These are phyloP conservation scores for Nomada hirtipes DNA, from an alignment of 2,888 invertebrate species.

Conservation along the genomic window DNA sequence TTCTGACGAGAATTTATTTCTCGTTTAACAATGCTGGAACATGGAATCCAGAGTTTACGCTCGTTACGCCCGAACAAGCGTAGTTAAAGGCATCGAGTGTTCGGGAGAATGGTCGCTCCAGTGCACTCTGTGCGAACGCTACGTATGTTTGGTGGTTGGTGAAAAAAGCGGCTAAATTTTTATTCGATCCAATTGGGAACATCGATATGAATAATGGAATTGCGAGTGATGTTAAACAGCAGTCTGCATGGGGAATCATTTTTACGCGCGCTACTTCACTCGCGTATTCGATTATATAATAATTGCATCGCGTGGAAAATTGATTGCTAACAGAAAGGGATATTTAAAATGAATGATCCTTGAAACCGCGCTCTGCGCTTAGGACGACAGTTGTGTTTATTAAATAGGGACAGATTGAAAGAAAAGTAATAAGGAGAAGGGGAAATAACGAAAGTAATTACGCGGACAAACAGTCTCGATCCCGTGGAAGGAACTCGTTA, in stretches of 20 bases:
- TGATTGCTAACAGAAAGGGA: not conserved
- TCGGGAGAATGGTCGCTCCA: not conserved
- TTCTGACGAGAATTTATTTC: slow-evolving; percentile 40
- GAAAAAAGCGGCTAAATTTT: not conserved
- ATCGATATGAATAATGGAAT: not conserved
- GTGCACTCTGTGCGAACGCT: not conserved
- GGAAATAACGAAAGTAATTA: slow-evolving; percentile 6
- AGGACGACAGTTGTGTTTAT: not conserved
- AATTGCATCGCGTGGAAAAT: not conserved
- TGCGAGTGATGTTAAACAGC: not conserved
- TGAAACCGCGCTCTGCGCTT: too few species aligned
- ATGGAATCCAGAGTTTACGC: not conserved
- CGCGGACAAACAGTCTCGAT: not conserved
- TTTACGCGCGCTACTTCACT: not conserved
- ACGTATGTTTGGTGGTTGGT: not conserved
- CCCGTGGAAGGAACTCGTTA: not conserved
- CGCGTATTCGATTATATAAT: not conserved
- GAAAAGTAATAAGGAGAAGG: too few species aligned
- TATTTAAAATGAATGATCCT: too few species aligned
- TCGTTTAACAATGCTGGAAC: slow-evolving; percentile 8
- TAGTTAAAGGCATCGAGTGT: not conserved
- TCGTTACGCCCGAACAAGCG: not conserved
- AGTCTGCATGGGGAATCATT: not conserved
- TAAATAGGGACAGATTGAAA: not conserved
- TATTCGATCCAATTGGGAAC: not conserved